Base-by-base conservation (phyloP, 2,888 invertebrate genomes). In the Epinotia nisella region DNA sequence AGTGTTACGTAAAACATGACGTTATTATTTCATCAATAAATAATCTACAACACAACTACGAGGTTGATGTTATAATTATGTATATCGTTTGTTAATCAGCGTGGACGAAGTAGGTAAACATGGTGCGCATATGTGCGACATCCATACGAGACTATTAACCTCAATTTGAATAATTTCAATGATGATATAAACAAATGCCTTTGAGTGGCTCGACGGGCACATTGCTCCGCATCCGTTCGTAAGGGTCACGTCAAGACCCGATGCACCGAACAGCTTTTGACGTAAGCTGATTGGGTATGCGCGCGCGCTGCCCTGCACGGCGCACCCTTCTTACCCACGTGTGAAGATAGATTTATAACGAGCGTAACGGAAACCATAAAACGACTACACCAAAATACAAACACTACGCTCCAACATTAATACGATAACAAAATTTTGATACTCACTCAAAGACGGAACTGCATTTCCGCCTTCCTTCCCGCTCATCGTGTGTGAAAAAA, bases 391-490 rank as follows among this genome's bases (percentile, higher is more conserved):
- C 71, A 60, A 72, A 79, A 74, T 71, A 74, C 62, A 74, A 75
- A 72, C 78, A 71, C 62, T 75, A 70, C 68, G 75, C 61, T 55
- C 15, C 53, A 64, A 74, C 67, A 76, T 75, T 69, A 75, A 75
- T 76, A 74, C 70, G 64, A 75, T 78, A 81, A 81, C 81, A 83
- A 75, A 78, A 78, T 78, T 76, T 79, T 82, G 74, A 80, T 89
- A 92, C 93, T 93, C 87, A 93, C 93, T 92, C 81, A 89, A 90
- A 91, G 92, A 90, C 88, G 92, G 91, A 92, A 91, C 91, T 93
- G 92, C 92, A 93, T 90, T 92, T 92, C 93, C 93, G 91, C 89
- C 91, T 90, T 90, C 90, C 88, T 90, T 91, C 87, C 89, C 92
- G 89, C 90, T 93, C 93, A 93, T 93, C 87, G 88, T 93, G 91